A percentile compares a stretch with the other conserved stretches of the same genome.
Evolutionary conservation across 2,797 vertebrate genomes (phyloP).

Genomic region (Neosilurus mollespiculum): DNA sequence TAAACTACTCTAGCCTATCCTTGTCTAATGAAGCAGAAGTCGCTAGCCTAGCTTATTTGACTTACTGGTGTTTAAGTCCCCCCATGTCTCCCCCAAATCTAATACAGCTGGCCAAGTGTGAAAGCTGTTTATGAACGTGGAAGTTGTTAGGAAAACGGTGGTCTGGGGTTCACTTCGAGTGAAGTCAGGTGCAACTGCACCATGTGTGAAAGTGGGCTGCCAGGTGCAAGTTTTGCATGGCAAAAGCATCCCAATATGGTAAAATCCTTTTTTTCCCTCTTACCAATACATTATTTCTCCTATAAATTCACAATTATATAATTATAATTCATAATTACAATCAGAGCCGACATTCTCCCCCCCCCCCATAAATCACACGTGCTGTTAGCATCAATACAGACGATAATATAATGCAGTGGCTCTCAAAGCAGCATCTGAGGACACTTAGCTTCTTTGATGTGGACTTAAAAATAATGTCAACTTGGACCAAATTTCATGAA

Average conservation of each 20-base stretch:
- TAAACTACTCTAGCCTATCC: conserved; percentile 9
- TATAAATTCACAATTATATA: neutral
- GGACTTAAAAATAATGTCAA: neutral
- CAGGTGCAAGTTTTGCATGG: neutral
- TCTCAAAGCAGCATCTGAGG: neutral
- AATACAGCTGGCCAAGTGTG: neutral
- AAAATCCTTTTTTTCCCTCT: neutral
- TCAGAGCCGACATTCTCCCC: neutral
- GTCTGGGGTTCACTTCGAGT: neutral
- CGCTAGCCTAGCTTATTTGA: neutral
- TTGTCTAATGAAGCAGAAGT: neutral
- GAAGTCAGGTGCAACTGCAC: neutral
- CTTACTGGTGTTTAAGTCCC: no score
- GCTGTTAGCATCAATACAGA: neutral
- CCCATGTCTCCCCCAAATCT: no score
- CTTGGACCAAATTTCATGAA: neutral
- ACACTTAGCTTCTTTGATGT: neutral
- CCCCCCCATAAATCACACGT: neutral
- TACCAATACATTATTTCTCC: neutral
- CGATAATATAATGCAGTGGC: neutral
- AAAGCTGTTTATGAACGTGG: neutral
- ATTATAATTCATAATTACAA: neutral
- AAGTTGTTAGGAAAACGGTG: neutral
- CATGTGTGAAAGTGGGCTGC: neutral
- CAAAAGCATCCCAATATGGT: neutral